Conservation (phyloP, 2,797 vertebrate species). For the Crenichthys baileyi region DNA sequence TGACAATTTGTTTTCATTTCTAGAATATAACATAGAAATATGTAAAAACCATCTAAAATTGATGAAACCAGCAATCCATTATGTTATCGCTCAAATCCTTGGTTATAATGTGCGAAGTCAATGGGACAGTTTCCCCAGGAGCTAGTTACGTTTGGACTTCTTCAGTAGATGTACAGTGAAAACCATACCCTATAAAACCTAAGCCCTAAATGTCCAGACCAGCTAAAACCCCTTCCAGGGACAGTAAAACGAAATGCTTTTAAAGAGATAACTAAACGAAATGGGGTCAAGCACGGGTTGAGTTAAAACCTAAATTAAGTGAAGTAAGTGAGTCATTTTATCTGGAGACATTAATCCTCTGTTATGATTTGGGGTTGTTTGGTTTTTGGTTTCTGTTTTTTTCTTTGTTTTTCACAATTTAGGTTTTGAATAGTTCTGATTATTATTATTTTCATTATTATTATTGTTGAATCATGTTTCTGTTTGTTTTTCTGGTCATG, state of each 20-base stretch:
- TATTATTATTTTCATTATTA: too few species aligned
- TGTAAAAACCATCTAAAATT: too few species aligned
- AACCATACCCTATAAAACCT: not conserved
- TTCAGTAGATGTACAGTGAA: not conserved
- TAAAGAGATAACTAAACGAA: not conserved
- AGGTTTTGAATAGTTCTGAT: too few species aligned
- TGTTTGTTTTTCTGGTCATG: too few species aligned
- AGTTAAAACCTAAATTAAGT: not conserved
- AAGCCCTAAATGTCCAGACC: not conserved
- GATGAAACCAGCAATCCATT: not conserved
- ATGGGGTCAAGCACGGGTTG: not conserved
- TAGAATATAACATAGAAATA: not conserved
- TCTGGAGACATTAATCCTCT: not conserved
- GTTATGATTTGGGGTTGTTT: too few species aligned
- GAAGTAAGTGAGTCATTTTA: constrained; percentile 1
- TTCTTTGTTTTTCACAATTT: too few species aligned
- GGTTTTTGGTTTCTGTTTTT: too few species aligned
- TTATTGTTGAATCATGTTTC: too few species aligned
- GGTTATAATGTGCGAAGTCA: not conserved
- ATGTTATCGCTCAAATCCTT: not conserved
- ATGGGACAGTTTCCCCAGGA: not conserved
- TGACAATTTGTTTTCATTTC: not conserved
- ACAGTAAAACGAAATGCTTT: not conserved
- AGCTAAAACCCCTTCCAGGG: not conserved
- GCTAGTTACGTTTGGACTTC: not conserved